Evolutionary conservation across 2,888 invertebrate species (phyloP).

Genomic region (Lobophora halterata): DNA sequence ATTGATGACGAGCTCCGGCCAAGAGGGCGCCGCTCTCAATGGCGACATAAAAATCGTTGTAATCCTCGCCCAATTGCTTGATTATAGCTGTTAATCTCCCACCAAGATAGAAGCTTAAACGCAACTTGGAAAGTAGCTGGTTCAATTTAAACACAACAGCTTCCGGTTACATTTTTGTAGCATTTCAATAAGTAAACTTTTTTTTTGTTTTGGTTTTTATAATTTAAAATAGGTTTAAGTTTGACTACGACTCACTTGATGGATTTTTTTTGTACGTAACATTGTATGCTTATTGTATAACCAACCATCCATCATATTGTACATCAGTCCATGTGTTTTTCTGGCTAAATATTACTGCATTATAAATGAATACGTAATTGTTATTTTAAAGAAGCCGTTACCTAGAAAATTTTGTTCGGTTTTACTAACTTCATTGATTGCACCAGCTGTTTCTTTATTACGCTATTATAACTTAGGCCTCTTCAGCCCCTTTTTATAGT

Average conservation of each 20-base stretch:
- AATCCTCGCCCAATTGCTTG: constrained; percentile 74
- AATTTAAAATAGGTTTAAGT: too few relatives aligned
- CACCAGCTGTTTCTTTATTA: neutral
- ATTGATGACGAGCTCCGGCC: constrained; percentile 28
- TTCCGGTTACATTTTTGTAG: too few relatives aligned
- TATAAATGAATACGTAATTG: too few relatives aligned
- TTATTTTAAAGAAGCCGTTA: neutral
- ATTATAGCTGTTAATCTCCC: constrained; percentile 75
- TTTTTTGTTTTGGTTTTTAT: too few relatives aligned
- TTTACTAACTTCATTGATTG: neutral
- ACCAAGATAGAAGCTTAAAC: constrained; percentile 50
- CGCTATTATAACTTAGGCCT: constrained; percentile 23
- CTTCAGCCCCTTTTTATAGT: constrained; percentile 56
- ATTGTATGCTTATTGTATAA: too few relatives aligned
- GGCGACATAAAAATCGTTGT: constrained; percentile 70
- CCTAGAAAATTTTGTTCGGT: neutral
- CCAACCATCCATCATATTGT: too few relatives aligned
- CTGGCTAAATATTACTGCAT: too few relatives aligned
- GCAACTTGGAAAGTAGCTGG: constrained; percentile 6
- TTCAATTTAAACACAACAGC: neutral
- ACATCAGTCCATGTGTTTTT: too few relatives aligned
- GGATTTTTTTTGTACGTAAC: too few relatives aligned
- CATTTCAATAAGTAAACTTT: too few relatives aligned
- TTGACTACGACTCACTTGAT: too few relatives aligned
- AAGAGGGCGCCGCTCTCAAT: constrained; percentile 38